phyloP scores from a whole-genome alignment of 2,797 vertebrate genomes.

The Paedocypris micromegethes region DNA sequence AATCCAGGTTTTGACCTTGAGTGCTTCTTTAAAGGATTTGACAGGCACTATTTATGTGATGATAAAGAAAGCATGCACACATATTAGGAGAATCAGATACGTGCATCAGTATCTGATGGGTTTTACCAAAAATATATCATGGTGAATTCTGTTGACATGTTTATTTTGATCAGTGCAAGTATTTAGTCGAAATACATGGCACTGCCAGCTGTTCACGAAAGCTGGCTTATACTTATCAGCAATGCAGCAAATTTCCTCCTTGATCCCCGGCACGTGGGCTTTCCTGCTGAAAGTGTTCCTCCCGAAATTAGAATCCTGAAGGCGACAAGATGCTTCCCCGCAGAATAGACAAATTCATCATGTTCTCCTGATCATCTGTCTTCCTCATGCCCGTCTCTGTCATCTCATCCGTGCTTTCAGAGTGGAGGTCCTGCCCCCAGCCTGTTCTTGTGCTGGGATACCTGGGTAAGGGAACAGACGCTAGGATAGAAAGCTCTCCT shows the following conservation, averaged over 20 bases:
- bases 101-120: background rate
- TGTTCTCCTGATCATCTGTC: conserved; percentile 17
- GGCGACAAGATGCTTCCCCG: background rate
- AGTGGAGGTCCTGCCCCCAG: conserved; percentile 71
- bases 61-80: conserved; percentile 1
- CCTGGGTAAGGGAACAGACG: conserved; percentile 71
- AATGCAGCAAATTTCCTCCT: conserved; percentile 21
- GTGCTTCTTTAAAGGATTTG: background rate
- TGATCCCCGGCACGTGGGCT: conserved; percentile 29
- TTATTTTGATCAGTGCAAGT: conserved; percentile 30
- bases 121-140: conserved; percentile 12
- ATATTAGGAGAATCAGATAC: background rate
- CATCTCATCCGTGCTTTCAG: conserved; percentile 49
- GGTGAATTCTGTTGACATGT: conserved; percentile 27
- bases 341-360: background rate
- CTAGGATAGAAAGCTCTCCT: conserved; percentile 22
- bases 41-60: background rate
- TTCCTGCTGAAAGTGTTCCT: conserved; percentile 3
- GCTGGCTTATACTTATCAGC: conserved; percentile 41
- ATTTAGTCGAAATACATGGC: conserved; percentile 17
- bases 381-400: conserved; percentile 4
- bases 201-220: conserved; percentile 38
- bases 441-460: conserved; percentile 74
- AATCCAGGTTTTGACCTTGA: conserved; percentile 9
- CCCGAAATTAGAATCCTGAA: conserved; percentile 1